phyloP scores from a whole-genome alignment of 2,888 invertebrate genomes.

The Drosophila longiperda region DNA sequence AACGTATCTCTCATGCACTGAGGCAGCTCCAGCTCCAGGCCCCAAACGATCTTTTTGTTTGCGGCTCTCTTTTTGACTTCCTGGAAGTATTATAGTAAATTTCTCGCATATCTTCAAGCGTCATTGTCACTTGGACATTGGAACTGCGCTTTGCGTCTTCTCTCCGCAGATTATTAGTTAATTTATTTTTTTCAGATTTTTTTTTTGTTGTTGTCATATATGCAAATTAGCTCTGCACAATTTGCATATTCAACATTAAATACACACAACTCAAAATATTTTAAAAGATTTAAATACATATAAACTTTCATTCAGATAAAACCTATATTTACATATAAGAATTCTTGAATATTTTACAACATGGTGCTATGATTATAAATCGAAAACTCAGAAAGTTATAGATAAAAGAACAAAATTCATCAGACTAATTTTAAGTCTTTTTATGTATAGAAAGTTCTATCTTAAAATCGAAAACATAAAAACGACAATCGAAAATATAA shows the following conservation, averaged over 20 bases:
- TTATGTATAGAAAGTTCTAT: background rate
- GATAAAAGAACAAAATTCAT: background rate
- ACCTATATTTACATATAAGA: background rate
- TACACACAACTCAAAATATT: conserved; percentile 39
- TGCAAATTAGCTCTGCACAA: conserved; percentile 77
- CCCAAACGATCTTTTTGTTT: conserved; percentile 59
- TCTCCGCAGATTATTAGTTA: conserved; percentile 74
- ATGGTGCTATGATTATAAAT: background rate
- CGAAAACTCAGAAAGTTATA: background rate
- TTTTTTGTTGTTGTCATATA: conserved; percentile 60
- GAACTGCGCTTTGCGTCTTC: conserved; percentile 40
- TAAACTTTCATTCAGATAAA: background rate
- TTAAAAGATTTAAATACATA: conserved; percentile 25
- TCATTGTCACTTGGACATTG: conserved; percentile 46
- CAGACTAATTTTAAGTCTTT: background rate
- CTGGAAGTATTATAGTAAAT: conserved; percentile 81
- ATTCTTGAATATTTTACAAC: background rate
- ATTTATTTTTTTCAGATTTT: conserved; percentile 36
- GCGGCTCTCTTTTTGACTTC: conserved; percentile 69
- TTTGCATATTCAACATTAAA: conserved; percentile 80
- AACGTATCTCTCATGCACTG: conserved; percentile 51
- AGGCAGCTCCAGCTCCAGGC: conserved; percentile 1
- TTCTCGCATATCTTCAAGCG: conserved; percentile 75
- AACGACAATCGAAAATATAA: background rate
- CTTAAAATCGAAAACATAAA: background rate